A percentile compares a stretch with the other conserved stretches of the same genome.
Conservation (phyloP, 2,797 vertebrate genomes). For the Ibycter americanus region DNA sequence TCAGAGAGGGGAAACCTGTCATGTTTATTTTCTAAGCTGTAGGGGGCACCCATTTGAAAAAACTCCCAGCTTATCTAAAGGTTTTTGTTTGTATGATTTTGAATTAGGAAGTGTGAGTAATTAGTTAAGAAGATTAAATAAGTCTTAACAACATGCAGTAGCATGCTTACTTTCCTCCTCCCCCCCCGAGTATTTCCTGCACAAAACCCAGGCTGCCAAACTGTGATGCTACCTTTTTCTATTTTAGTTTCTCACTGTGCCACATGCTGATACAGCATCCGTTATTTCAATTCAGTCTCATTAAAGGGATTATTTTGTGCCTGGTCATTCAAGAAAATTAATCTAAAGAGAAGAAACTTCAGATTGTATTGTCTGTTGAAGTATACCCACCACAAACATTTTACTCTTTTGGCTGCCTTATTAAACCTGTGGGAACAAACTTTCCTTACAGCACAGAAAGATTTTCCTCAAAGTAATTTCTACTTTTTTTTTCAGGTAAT, state of each 20-base stretch:
- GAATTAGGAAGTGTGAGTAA: conserved; percentile 79
- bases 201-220: conserved; percentile 32
- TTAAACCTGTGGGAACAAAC: conserved; percentile 37
- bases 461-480: conserved; percentile 1
- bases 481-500: not conserved
- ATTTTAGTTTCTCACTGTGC: conserved; percentile 49
- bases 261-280: conserved; percentile 50
- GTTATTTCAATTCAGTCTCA: conserved; percentile 27
- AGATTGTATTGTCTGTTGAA: conserved; percentile 13
- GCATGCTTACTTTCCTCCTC: conserved; percentile 34
- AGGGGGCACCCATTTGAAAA: conserved; percentile 76
- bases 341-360: conserved; percentile 37
- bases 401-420: conserved; percentile 39
- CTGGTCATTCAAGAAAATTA: conserved; percentile 43
- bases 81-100: conserved; percentile 80
- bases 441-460: not conserved
- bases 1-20: conserved; percentile 68
- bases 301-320: conserved; percentile 44
- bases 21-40: conserved; percentile 79
- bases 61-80: conserved; percentile 73
- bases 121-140: conserved; percentile 79
- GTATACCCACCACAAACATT: conserved; percentile 27
- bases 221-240: conserved; percentile 32
- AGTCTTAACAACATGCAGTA: conserved; percentile 70
- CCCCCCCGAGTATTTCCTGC: conserved; percentile 31